Conservation (phyloP, 1,140 invertebrate species). For the Pygmarrhopalites habei region DNA sequence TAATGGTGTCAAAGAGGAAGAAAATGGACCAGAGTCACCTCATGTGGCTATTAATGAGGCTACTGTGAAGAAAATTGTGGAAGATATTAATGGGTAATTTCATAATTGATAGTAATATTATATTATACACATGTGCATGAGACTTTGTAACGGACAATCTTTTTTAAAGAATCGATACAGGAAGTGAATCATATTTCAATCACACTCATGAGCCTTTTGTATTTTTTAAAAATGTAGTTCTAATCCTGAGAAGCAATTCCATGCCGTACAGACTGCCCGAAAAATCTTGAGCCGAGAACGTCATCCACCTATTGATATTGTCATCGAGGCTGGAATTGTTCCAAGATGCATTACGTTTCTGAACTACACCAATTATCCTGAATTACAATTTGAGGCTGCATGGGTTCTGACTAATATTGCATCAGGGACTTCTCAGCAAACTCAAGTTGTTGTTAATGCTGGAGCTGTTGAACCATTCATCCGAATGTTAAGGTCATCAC, state of each 20-base stretch:
- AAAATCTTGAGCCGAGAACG: slow-evolving; percentile 85
- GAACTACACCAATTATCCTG: slow-evolving; percentile 57
- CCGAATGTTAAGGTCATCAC: slow-evolving; percentile 61
- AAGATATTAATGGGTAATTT: slow-evolving; percentile 25
- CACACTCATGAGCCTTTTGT: not conserved
- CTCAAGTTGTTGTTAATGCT: slow-evolving; percentile 71
- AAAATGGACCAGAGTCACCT: not conserved
- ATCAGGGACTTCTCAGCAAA: slow-evolving; percentile 85
- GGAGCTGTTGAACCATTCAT: slow-evolving; percentile 83
- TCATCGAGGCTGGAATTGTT: slow-evolving; percentile 80
- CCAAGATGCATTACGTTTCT: slow-evolving; percentile 76
- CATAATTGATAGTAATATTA: too few relatives aligned
- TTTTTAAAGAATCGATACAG: not conserved
- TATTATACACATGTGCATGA: too few relatives aligned
- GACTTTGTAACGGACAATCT: too few relatives aligned
- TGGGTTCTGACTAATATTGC: slow-evolving; percentile 99
- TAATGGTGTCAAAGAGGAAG: not conserved
- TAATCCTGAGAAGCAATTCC: slow-evolving; percentile 55
- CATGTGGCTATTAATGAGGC: slow-evolving; percentile 1
- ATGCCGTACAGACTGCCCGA: slow-evolving; percentile 66
- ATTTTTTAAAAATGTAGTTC: slow-evolving; percentile 42
- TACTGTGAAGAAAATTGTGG: slow-evolving; percentile 14
- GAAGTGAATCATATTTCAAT: too few relatives aligned
- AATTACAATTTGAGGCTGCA: slow-evolving; percentile 91
- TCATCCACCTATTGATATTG: slow-evolving; percentile 86